These are phyloP conservation scores for Pyrgilauda ruficollis DNA, from an alignment of 2,113 vertebrate genomes.

Conservation along the genomic window DNA sequence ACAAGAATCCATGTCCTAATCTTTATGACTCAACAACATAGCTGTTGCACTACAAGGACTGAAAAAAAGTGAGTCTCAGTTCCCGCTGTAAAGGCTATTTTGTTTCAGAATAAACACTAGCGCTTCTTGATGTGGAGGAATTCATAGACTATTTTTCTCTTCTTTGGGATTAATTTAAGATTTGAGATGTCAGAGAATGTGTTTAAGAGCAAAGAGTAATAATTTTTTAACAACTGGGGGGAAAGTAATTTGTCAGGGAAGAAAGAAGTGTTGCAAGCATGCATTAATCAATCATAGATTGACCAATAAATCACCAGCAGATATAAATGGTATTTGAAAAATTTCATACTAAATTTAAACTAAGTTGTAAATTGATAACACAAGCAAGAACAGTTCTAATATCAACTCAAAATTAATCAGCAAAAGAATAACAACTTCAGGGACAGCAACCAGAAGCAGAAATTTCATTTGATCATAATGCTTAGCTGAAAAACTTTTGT, in stretches of 20 bases:
- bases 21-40: neutral
- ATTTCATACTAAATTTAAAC: conserved; percentile 36
- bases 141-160: conserved; percentile 48
- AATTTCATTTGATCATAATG: neutral
- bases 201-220: conserved; percentile 60
- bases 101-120: conserved; percentile 38
- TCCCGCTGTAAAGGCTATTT: conserved; percentile 28
- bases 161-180: conserved; percentile 64
- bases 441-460: neutral
- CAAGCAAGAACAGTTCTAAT: neutral
- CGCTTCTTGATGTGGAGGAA: conserved; percentile 34
- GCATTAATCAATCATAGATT: conserved; percentile 55
- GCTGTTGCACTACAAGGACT: neutral
- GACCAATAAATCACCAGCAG: conserved; percentile 58
- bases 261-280: conserved; percentile 51
- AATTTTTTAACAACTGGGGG: conserved; percentile 64
- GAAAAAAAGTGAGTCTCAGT: neutral
- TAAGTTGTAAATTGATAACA: neutral
- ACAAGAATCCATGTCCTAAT: neutral
- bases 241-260: conserved; percentile 53
- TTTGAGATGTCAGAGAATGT: conserved; percentile 47
- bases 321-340: conserved; percentile 44
- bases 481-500: neutral
- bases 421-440: neutral
- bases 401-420: neutral